Conservation (phyloP, 2,888 invertebrate genomes). For the Microctonus aethiopoides region DNA sequence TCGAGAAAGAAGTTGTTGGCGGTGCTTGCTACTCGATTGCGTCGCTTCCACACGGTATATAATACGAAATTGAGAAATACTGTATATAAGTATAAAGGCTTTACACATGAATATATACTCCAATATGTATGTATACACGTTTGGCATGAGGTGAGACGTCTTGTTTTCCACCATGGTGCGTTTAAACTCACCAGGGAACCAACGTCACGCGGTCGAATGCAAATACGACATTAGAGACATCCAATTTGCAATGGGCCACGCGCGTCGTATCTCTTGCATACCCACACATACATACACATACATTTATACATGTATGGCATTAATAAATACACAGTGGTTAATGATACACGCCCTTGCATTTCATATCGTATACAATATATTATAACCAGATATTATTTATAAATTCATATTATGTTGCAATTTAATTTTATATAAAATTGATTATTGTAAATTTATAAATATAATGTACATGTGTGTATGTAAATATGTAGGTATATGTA, state of each 20-base stretch:
- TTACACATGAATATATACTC: not conserved
- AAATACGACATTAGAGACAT: constrained; percentile 42
- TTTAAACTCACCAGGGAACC: constrained; percentile 33
- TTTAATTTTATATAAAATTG: not conserved
- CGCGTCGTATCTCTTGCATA: constrained; percentile 23
- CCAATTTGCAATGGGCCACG: constrained; percentile 38
- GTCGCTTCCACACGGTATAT: constrained; percentile 17
- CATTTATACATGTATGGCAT: not conserved
- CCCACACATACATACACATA: not conserved
- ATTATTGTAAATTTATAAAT: not conserved
- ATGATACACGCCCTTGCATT: not conserved
- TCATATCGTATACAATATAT: no score
- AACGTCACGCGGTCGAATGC: constrained; percentile 34
- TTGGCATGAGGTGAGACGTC: constrained; percentile 15
- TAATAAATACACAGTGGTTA: not conserved
- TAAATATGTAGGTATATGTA: not conserved
- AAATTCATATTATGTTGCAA: no score
- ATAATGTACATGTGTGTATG: not conserved
- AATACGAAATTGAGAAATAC: constrained; percentile 21
- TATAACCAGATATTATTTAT: no score
- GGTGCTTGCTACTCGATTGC: constrained; percentile 27
- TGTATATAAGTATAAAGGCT: not conserved
- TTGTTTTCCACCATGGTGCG: constrained; percentile 24
- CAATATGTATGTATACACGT: not conserved
- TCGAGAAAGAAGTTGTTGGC: constrained; percentile 16